phyloP scores from a whole-genome alignment of 2,113 vertebrate genomes.

The Nanorana parkeri region DNA sequence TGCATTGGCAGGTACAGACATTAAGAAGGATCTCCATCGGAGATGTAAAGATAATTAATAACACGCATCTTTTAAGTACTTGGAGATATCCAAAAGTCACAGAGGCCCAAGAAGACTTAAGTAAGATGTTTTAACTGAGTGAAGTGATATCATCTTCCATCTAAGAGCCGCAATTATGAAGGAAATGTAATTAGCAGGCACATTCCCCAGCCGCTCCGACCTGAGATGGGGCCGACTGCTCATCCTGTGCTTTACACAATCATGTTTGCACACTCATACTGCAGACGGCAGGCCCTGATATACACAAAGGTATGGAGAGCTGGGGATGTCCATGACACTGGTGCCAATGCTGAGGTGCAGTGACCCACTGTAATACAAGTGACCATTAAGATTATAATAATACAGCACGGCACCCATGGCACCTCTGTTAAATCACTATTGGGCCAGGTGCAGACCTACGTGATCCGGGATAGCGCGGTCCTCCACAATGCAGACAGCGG shows the following conservation, averaged over 20 bases:
- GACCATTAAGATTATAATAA: too few relatives aligned
- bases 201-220: constrained; percentile 61
- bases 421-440: too few relatives aligned
- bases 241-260: constrained; percentile 15
- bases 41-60: constrained; percentile 51
- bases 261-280: constrained; percentile 20
- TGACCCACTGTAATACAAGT: too few relatives aligned
- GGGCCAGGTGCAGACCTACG: too few relatives aligned
- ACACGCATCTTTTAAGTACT: constrained; percentile 34
- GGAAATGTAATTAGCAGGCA: constrained; percentile 70
- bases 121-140: constrained; percentile 72
- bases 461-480: too few relatives aligned
- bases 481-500: too few relatives aligned
- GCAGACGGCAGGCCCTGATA: constrained; percentile 3
- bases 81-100: constrained; percentile 59
- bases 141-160: constrained; percentile 68
- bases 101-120: constrained; percentile 58
- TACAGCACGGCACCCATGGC: too few relatives aligned
- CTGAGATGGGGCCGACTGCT: constrained; percentile 61
- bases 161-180: constrained; percentile 69
- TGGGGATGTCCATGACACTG: too few relatives aligned
- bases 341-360: too few relatives aligned
- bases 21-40: constrained; percentile 10
- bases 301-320: background rate
- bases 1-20: constrained; percentile 32